Base-by-base conservation (phyloP, 2,888 invertebrate species). In the Calameuta pallipes region DNA sequence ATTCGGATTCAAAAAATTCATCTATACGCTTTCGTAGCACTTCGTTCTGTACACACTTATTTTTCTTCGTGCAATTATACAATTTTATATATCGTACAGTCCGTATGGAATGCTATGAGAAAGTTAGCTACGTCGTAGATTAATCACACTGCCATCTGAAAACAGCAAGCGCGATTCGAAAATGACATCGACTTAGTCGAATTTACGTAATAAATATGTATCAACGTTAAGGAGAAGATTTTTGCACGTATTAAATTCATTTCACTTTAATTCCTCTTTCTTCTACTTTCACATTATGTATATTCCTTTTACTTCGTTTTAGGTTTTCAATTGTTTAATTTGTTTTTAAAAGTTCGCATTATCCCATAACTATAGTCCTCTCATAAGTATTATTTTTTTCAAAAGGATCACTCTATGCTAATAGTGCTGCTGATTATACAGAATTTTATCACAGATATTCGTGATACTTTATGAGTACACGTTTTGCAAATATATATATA, bases 171-270 rank as follows among this genome's bases (percentile, higher is more conserved):
- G 13, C 71, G 23, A 71, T 31, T 71, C 31, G 13, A 34, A 71
- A 71, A 31, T 34, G 71, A 71, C 74, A 79, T 78, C 78, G 68
- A 78, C 75, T 77, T 81, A 74, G 79, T 82, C 78, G 75, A 81
- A 82, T 81, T 79, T 76, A 77, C 77, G 79, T 78, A 79, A 82
- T 82, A 79, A 82, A 76, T 75, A 30, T 13, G 31, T 31, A 11
- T 31, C 12, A 31, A 71, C 31, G 12, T 34, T 31, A 34, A 71
- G 34, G 1, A 71, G 31, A 34, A 31, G 71, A 0, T 71, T 71
- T 31, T 34, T 71, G 1, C 6, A 71, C 71, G 23, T 15, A 31
- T 9, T 23, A 12, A 56, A 56, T 23, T 41, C 23, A 41, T 1
- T 56, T 23, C 56, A 56, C 23, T 56, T 56, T 9, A 23, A 1